Percentiles rank a stretch among this genome's conserved stretches.
Conservation (phyloP, 2,113 vertebrate species). For the Gallinago undulata region DNA sequence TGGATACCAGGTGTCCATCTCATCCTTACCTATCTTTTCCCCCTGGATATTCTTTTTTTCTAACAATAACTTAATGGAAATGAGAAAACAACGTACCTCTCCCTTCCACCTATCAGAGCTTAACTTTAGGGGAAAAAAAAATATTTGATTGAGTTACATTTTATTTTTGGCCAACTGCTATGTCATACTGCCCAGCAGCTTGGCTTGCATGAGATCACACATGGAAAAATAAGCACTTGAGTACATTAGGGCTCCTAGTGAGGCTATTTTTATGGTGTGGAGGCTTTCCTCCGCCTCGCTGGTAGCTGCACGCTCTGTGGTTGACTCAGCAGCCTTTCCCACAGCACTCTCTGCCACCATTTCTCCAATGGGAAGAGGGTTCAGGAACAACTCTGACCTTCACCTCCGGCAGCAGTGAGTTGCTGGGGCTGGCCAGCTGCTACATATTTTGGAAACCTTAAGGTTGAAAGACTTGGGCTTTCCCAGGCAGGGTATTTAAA, state of each 20-base stretch:
- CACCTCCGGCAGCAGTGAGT: neutral
- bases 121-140: neutral
- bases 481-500: neutral
- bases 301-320: neutral
- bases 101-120: neutral
- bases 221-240: conserved; percentile 61
- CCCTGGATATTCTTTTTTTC: neutral
- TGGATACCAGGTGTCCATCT: neutral
- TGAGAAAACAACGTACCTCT: neutral
- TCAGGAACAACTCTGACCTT: conserved; percentile 40
- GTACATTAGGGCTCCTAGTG: conserved; percentile 8
- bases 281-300: neutral
- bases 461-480: conserved; percentile 15
- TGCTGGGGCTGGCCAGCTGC: neutral
- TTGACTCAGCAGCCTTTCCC: conserved; percentile 65
- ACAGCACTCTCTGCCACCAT: neutral
- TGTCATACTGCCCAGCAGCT: conserved; percentile 47
- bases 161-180: conserved; percentile 44
- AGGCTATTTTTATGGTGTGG: conserved; percentile 26
- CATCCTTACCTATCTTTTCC: neutral
- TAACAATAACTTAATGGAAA: neutral
- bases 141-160: neutral
- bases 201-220: conserved; percentile 58
- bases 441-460: conserved; percentile 16
- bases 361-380: neutral